phyloP scores from a whole-genome alignment of 2,888 invertebrate genomes.

The Eupithecia exiguata region DNA sequence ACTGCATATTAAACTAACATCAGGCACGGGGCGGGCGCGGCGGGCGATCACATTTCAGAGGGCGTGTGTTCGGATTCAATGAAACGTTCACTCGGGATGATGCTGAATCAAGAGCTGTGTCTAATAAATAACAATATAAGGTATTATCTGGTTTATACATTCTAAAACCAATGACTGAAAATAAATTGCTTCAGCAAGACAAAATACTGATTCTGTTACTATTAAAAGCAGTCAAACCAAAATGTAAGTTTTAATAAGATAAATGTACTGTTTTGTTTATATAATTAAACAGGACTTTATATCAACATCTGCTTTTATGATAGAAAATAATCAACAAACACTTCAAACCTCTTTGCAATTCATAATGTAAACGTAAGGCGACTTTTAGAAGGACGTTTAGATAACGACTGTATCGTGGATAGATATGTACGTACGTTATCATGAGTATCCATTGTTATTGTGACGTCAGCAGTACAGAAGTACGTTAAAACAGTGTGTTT shows the following conservation, averaged over 20 bases:
- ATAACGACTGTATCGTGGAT: slow-evolving; percentile 15
- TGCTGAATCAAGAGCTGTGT: slow-evolving; percentile 10
- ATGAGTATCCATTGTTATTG: slow-evolving; percentile 4
- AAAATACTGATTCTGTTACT: neutral
- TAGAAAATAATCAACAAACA: neutral
- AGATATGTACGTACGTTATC: slow-evolving; percentile 18
- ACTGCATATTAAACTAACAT: neutral
- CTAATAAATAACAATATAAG: no score
- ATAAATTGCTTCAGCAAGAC: neutral
- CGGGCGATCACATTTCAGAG: neutral
- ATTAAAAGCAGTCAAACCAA: neutral
- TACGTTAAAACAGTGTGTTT: neutral
- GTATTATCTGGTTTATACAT: no score
- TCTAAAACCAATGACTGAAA: neutral
- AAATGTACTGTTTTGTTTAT: neutral
- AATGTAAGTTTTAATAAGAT: neutral
- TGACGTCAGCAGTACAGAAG: slow-evolving; percentile 15
- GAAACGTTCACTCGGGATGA: slow-evolving; percentile 19
- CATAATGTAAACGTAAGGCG: slow-evolving; percentile 18
- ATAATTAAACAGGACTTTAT: neutral
- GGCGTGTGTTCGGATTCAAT: slow-evolving; percentile 19
- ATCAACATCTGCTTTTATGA: neutral
- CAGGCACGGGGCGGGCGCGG: neutral
- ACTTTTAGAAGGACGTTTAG: slow-evolving; percentile 27
- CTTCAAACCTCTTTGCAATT: neutral